Conservation (phyloP, 2,113 vertebrate genomes). For the Uria lomvia region DNA sequence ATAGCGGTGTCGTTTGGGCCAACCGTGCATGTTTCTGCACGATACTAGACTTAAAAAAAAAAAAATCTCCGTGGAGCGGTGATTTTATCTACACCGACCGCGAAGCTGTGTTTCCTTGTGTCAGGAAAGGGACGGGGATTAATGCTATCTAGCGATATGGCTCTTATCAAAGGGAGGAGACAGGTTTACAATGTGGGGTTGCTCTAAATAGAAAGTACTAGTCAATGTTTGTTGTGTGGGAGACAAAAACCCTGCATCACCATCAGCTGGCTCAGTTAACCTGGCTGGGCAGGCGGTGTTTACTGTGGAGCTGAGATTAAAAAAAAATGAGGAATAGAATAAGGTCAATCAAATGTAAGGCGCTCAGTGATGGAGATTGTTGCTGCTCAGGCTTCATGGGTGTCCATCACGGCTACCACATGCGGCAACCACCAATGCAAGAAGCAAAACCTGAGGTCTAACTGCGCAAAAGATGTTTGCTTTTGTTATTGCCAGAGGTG, state of each 20-base stretch:
- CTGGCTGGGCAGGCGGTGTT: neutral
- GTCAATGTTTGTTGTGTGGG: slow-evolving; percentile 32
- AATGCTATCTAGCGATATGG: neutral
- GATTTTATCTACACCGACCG: neutral
- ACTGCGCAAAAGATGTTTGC: neutral
- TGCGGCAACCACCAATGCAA: neutral
- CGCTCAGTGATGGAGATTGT: neutral
- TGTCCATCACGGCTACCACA: rapidly evolving
- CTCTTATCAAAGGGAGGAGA: slow-evolving; percentile 41
- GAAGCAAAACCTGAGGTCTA: neutral
- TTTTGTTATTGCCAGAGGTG: neutral
- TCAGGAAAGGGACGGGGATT: neutral
- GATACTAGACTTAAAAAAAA: neutral
- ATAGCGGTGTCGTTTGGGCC: rapidly evolving
- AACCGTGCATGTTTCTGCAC: neutral
- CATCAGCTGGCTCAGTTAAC: slow-evolving; percentile 1
- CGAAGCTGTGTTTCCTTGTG: neutral
- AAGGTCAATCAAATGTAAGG: neutral
- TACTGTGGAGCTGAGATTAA: neutral
- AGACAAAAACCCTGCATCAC: slow-evolving; percentile 23
- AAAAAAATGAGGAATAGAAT: neutral
- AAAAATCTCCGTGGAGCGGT: neutral
- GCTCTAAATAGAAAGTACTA: slow-evolving; percentile 35
- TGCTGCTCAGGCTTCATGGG: neutral
- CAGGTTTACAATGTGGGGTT: neutral